Evolutionary conservation across 2,888 invertebrate genomes (phyloP), one percentile per base, ranked within the genome.

Genomic region (Tinea semifulvella): DNA sequence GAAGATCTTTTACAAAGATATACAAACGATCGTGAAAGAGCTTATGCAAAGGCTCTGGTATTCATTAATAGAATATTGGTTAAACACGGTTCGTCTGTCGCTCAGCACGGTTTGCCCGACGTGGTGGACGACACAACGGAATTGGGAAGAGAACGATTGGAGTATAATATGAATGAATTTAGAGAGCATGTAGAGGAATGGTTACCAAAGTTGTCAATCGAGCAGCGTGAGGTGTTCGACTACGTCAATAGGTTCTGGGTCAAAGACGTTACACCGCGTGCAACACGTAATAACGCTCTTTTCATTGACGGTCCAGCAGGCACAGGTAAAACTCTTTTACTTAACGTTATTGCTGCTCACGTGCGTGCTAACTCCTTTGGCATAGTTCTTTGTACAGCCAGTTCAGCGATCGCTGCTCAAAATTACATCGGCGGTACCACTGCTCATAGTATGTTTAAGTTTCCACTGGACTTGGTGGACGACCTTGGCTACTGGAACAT

Each of bases 361-460:
- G 35, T 35, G 14, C 22, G 43, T 14, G 43, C 28, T 11, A 20
- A 35, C 22, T 31, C 35, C n/a, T 36, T 36, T n/a, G 25, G 26
- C 11, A 25, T 44, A 11, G 44, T 25, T 14, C 6, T 44, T 17
- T 36, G 38, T 25, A 38, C 38, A 8, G 44, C 44, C 11, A 38
- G 38, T 16, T 44, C 38, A 1, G 44, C 35, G n/a, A 44, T 44
- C 6, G 44, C 44, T n/a, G 44, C 44, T 4, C 36, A 38, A 10
- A 27, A 39, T 18, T 39, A 39, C 19, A n/a, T 13, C n/a, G 39
- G 39, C 18, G 45, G 45, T 18, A 45, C 25, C 6, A 46, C 42
- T 8, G 42, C 46, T 7, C 46, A 46, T 16, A 42, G 35, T 16
- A 46, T 46, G 46, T 46, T 46, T n/a, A 46, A 25, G 28, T 35